phyloP scores from a whole-genome alignment of 2,888 invertebrate genomes.

The Agrenia bidenticulata region DNA sequence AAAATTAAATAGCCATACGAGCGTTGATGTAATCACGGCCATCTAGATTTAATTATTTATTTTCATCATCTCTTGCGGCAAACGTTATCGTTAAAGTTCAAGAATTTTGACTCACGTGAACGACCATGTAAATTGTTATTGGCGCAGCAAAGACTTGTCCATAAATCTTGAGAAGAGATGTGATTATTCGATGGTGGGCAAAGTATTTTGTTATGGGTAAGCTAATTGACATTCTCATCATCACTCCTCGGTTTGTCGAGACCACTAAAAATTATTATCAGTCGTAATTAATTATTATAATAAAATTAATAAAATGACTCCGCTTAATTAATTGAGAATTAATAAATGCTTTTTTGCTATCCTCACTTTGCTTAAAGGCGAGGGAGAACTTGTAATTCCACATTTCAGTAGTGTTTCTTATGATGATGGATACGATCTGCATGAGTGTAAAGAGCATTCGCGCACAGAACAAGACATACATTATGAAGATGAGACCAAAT shows the following conservation, averaged over 20 bases:
- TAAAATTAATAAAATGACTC: background rate
- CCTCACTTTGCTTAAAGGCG: constrained; percentile 34
- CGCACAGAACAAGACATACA: constrained; percentile 29
- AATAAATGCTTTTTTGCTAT: too few species aligned
- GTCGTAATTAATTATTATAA: background rate
- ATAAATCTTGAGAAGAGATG: constrained; percentile 27
- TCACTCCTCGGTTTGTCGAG: constrained; percentile 24
- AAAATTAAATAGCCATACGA: constrained; percentile 28
- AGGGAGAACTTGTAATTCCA: constrained; percentile 45
- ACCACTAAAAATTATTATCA: background rate
- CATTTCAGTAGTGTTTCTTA: constrained; percentile 38
- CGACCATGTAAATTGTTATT: constrained; percentile 25
- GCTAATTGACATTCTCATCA: constrained; percentile 24
- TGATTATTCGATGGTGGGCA: constrained; percentile 38
- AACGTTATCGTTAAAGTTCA: background rate
- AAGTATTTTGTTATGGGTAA: constrained; percentile 30
- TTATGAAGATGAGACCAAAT: constrained; percentile 26
- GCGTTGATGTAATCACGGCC: constrained; percentile 17
- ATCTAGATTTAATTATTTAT: constrained; percentile 15
- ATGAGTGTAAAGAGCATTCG: constrained; percentile 27
- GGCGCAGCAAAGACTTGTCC: constrained; percentile 28
- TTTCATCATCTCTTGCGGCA: background rate
- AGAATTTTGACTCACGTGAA: background rate
- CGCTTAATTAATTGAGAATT: too few species aligned
- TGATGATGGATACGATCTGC: constrained; percentile 26